Base-by-base conservation (phyloP, 2,797 vertebrate species). In the Sebastes iracundus region DNA sequence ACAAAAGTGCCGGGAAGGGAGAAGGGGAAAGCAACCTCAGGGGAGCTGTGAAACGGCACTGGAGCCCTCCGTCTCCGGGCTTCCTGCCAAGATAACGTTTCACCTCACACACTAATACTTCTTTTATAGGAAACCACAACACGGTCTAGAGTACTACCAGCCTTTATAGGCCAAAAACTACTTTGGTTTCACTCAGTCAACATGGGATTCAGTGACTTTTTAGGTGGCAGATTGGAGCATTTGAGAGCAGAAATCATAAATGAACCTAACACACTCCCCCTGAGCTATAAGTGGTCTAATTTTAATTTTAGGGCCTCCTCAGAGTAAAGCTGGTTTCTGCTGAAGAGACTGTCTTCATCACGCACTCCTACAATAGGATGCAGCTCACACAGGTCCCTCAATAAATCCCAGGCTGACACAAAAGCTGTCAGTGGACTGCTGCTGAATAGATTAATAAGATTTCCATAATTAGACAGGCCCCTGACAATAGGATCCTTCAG, bases 361-460 rank as follows among this genome's bases (percentile, higher is more conserved):
- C 81, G 3, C 85, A 83, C 84, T 86, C 78, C 78, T 85, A 88
- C 93, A 94, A 93, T 90, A 86, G 91, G 88, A 94, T 91, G 91
- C 91, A 90, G 93, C 94, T 91, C 93, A 93, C 93, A 94, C 91
- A 93, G 92, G 89, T 94, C 93, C 93, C 92, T 95, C 94, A 91
- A 95, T 96, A 96, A 95, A 96, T 96, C 95, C 94, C 92, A 90
- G 93, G 88, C 85, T 67, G 75, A 91, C 94, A 96, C 95, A 96
- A 96, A 96, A 94, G 95, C 95, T 94, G 94, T 94, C 94, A 94
- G 94, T 92, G 87, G 93, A 93, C 93, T 89, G 93, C 96, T 90
- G 93, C 96, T 96, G 97, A 98, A 98, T 98, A 98, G 97, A 98
- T 99, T 98, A 98, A 99, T 97, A 97, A 97, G 97, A 98, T 99